phyloP scores from a whole-genome alignment of 1,140 invertebrate genomes.

The Heliconius himera region DNA sequence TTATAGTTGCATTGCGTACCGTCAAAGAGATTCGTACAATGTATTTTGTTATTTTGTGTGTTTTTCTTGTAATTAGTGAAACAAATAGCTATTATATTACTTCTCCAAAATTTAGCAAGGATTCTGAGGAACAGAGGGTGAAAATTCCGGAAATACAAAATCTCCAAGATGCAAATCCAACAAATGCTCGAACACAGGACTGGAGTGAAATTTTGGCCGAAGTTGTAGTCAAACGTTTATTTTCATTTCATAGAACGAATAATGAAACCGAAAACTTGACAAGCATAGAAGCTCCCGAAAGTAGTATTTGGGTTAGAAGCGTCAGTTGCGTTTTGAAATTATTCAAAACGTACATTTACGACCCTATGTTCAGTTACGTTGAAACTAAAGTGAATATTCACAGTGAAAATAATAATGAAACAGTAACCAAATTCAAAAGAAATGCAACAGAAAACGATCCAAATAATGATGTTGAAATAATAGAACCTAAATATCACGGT shows the following conservation, averaged over 20 bases:
- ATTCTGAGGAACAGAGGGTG: conserved; percentile 46
- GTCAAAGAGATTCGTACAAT: conserved; percentile 42
- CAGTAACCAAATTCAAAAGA: conserved; percentile 24
- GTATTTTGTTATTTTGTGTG: conserved; percentile 46
- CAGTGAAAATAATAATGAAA: conserved; percentile 9
- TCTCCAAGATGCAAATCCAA: conserved; percentile 47
- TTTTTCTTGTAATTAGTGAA: conserved; percentile 46
- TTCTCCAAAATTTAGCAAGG: conserved; percentile 36
- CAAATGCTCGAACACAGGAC: conserved; percentile 44
- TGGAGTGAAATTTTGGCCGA: conserved; percentile 69
- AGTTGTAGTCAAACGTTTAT: conserved; percentile 58
- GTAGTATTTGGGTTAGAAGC: conserved; percentile 42
- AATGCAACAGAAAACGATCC: conserved; percentile 23
- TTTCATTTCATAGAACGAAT: conserved; percentile 48
- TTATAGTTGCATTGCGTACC: conserved; percentile 42
- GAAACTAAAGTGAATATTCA: conserved; percentile 21
- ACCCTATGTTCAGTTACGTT: conserved; percentile 42
- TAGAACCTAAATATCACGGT: conserved; percentile 63
- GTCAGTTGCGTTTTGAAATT: conserved; percentile 53
- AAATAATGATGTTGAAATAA: conserved; percentile 59
- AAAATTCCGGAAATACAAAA: conserved; percentile 63
- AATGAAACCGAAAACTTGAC: conserved; percentile 33
- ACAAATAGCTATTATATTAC: conserved; percentile 37
- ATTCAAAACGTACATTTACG: conserved; percentile 61
- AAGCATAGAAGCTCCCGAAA: conserved; percentile 28